A percentile compares a stretch with the other conserved stretches of the same genome.
These are phyloP conservation scores for Sebastes matsubarae DNA, from an alignment of 2,797 vertebrate species.

Conservation along the genomic window DNA sequence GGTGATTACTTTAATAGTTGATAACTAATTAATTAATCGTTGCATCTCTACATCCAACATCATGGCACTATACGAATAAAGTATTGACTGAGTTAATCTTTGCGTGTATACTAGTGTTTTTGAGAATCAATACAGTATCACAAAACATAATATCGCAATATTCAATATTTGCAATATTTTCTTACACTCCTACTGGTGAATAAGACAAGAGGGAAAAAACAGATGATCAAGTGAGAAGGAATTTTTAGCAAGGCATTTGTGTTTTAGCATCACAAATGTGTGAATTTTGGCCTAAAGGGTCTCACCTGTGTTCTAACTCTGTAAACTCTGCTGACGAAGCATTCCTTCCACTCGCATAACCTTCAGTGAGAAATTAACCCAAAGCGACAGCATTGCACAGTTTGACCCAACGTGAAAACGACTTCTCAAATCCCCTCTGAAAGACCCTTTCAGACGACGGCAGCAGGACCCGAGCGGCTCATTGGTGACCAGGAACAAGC, in stretches of 20 bases:
- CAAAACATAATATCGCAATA: accelerated
- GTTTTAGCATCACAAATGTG: constrained; percentile 31
- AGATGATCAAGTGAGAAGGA: constrained; percentile 2
- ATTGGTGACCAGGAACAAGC: constrained; percentile 16
- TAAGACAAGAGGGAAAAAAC: neutral
- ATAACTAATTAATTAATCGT: no score
- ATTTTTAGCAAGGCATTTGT: constrained; percentile 16
- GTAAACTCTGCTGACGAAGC: constrained; percentile 46
- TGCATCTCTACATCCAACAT: no score
- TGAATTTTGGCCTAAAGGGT: constrained; percentile 48
- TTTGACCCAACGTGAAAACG: constrained; percentile 19
- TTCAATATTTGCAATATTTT: no score
- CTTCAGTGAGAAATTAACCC: constrained; percentile 27
- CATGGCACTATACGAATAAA: no score
- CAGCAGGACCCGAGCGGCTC: constrained; percentile 10
- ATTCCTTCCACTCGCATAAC: constrained; percentile 30
- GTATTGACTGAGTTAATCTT: no score
- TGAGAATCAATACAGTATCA: no score
- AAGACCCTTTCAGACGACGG: constrained; percentile 32
- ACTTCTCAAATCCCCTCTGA: constrained; percentile 26
- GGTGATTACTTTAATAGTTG: no score
- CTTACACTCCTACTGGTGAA: neutral
- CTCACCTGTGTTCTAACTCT: constrained; percentile 61
- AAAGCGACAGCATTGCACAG: constrained; percentile 24
- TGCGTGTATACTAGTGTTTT: no score